phyloP scores from a whole-genome alignment of 1,140 invertebrate genomes.

The Triops longicaudatus region DNA sequence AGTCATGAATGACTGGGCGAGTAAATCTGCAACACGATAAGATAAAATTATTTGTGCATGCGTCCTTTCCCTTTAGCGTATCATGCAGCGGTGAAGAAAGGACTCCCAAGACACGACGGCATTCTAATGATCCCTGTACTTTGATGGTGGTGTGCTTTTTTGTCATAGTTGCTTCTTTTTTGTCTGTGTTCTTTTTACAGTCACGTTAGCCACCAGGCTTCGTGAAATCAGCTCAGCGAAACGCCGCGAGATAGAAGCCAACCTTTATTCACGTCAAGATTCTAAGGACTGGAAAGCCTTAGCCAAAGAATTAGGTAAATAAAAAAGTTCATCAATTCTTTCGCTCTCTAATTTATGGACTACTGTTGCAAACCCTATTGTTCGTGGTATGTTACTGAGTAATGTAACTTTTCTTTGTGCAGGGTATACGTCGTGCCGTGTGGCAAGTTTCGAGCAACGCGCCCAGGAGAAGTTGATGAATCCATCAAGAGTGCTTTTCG shows the following conservation, averaged over 20 bases:
- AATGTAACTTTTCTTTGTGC: not conserved
- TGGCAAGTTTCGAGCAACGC: constrained; percentile 26
- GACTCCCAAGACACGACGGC: not conserved
- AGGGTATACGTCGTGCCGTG: constrained; percentile 29
- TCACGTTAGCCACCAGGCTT: constrained; percentile 26
- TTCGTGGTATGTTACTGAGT: not conserved
- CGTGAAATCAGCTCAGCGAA: constrained; percentile 25
- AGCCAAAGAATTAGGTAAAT: constrained; percentile 29
- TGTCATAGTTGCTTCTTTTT: constrained; percentile 22
- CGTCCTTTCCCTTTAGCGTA: constrained; percentile 3
- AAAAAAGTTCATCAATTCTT: not conserved
- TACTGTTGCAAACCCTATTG: constrained; percentile 9
- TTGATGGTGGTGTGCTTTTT: not conserved
- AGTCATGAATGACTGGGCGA: constrained; percentile 14
- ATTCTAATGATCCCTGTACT: constrained; percentile 3
- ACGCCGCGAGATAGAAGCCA: constrained; percentile 28
- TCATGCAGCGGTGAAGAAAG: not conserved
- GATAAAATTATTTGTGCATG: constrained; percentile 13
- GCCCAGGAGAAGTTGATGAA: constrained; percentile 26
- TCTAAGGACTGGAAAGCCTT: constrained; percentile 28
- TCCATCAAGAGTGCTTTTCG: constrained; percentile 26
- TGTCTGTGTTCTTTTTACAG: constrained; percentile 10
- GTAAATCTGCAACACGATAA: constrained; percentile 15
- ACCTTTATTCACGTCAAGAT: constrained; percentile 26
- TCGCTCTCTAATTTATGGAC: not conserved